phyloP scores from a whole-genome alignment of 1,140 invertebrate species.

The Drepana arcuata region DNA sequence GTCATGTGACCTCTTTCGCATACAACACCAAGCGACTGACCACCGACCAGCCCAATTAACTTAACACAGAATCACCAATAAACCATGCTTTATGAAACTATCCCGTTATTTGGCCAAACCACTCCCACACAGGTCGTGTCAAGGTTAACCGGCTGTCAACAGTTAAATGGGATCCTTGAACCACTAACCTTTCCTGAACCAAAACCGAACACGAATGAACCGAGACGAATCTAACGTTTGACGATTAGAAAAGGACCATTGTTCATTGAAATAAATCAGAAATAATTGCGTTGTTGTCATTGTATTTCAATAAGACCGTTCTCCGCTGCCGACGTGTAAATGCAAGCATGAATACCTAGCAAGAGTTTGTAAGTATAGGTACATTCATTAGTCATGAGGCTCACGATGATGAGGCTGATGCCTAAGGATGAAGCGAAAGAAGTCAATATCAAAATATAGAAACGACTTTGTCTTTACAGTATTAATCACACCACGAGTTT shows the following conservation, averaged over 20 bases:
- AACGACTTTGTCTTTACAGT: no score
- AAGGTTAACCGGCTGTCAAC: constrained; percentile 11
- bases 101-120: neutral
- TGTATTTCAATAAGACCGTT: constrained; percentile 1
- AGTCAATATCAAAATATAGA: neutral
- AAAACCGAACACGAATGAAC: constrained; percentile 4
- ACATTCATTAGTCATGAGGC: no score
- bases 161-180: constrained; percentile 21
- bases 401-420: neutral
- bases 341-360: no score
- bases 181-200: constrained; percentile 21
- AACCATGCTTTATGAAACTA: neutral
- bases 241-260: constrained; percentile 5
- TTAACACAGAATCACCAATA: neutral
- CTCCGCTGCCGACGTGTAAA: no score
- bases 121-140: neutral
- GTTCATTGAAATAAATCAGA: constrained; percentile 1
- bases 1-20: no score
- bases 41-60: constrained; percentile 6
- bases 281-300: constrained; percentile 1
- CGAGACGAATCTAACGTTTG: constrained; percentile 1
- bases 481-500: no score
- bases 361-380: no score
- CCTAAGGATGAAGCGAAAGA: neutral
- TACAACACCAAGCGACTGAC: no score